Evolutionary conservation across 2,888 invertebrate genomes (phyloP).

Genomic region (Drosophila kuntzei): DNA sequence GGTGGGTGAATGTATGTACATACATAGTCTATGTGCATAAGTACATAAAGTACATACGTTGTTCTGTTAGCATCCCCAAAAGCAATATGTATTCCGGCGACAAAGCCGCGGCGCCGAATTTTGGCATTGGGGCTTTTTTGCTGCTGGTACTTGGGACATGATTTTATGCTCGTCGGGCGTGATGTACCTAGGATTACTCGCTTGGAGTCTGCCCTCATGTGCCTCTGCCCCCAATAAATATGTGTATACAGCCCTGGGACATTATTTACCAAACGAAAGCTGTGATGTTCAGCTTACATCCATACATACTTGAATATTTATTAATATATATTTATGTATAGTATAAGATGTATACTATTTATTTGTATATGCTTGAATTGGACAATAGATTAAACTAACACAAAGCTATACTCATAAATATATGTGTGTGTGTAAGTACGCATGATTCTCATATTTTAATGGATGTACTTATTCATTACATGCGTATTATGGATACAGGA

Average conservation of each 20-base stretch:
- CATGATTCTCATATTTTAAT: slow-evolving; percentile 12
- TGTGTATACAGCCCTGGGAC: slow-evolving; percentile 23
- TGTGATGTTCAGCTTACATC: slow-evolving; percentile 3
- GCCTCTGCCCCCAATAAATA: slow-evolving; percentile 8
- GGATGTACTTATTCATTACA: slow-evolving; percentile 17
- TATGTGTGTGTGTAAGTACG: neutral
- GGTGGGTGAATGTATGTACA: slow-evolving; percentile 33
- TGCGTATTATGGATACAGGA: slow-evolving; percentile 21
- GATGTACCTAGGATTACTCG: slow-evolving; percentile 29
- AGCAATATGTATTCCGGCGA: slow-evolving; percentile 80
- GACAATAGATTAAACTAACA: neutral
- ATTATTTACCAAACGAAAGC: slow-evolving; percentile 11
- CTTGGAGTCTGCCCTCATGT: slow-evolving; percentile 7
- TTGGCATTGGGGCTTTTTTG: slow-evolving; percentile 28
- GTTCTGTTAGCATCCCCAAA: slow-evolving; percentile 81
- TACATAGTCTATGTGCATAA: slow-evolving; percentile 28
- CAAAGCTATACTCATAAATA: neutral
- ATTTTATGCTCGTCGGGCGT: slow-evolving; percentile 14
- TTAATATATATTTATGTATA: neutral
- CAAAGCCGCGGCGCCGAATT: slow-evolving; percentile 39
- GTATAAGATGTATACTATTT: neutral
- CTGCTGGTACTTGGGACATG: slow-evolving; percentile 32
- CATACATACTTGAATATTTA: slow-evolving; percentile 1
- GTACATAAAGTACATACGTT: slow-evolving; percentile 40
- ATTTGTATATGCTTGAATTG: slow-evolving; percentile 8